Evolutionary conservation across 2,797 vertebrate genomes (phyloP).

Genomic region (Zonotrichia albicollis): DNA sequence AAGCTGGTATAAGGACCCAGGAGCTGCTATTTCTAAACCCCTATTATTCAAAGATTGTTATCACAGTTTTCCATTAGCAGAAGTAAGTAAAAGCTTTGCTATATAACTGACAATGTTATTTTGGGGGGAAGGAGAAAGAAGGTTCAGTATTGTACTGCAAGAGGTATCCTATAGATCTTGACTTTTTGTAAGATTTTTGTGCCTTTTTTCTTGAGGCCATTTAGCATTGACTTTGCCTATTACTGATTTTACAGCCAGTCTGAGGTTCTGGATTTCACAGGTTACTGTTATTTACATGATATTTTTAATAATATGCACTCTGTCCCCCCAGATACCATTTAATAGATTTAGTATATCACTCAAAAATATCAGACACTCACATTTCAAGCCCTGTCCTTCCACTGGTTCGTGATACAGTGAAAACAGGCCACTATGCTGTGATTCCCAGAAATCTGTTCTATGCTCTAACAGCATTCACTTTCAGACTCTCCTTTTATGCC

Average conservation of each 20-base stretch:
- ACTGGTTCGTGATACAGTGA: conserved; percentile 41
- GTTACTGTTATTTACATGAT: conserved; percentile 42
- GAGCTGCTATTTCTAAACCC: conserved; percentile 71
- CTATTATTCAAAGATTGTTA: conserved; percentile 76
- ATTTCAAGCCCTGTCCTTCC: conserved; percentile 65
- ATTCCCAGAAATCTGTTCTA: conserved; percentile 60
- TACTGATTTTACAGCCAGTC: conserved; percentile 66
- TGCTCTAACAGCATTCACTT: conserved; percentile 63
- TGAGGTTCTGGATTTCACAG: conserved; percentile 49
- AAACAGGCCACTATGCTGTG: conserved; percentile 49
- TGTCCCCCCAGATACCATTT: neutral
- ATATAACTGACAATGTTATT: conserved; percentile 71
- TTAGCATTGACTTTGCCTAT: conserved; percentile 56
- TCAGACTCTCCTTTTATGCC: conserved; percentile 71
- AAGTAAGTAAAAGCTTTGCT: conserved; percentile 74
- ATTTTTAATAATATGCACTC: neutral
- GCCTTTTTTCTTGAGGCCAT: conserved; percentile 65
- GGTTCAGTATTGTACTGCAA: conserved; percentile 72
- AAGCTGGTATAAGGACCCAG: conserved; percentile 49
- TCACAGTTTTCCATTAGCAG: conserved; percentile 77
- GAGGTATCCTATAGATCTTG: conserved; percentile 44
- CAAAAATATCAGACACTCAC: neutral
- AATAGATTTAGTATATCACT: neutral
- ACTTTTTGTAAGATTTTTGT: conserved; percentile 15
- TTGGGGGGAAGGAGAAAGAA: conserved; percentile 49